phyloP scores from a whole-genome alignment of 2,888 invertebrate genomes.

The Vandiemenella viatica region DNA sequence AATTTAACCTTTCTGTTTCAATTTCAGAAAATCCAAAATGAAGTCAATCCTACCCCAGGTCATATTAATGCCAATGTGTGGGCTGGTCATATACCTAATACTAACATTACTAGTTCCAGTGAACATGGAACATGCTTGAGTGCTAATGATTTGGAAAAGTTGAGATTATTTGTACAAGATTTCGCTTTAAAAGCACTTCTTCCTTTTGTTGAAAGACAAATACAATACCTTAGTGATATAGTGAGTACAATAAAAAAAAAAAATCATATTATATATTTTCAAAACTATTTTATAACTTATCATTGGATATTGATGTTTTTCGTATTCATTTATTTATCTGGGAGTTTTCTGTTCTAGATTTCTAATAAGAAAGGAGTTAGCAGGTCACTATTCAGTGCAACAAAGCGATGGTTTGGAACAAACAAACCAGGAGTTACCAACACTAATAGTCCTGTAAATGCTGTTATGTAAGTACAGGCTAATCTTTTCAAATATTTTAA shows the following conservation, averaged over 20 bases:
- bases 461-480: slow-evolving; percentile 59
- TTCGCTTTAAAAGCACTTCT: slow-evolving; percentile 73
- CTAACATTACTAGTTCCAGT: neutral
- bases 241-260: slow-evolving; percentile 32
- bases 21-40: no score
- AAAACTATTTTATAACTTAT: neutral
- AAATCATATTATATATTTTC: neutral
- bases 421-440: slow-evolving; percentile 62
- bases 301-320: neutral
- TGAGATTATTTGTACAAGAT: slow-evolving; percentile 72
- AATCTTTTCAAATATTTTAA: no score
- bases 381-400: slow-evolving; percentile 81
- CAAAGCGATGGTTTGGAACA: slow-evolving; percentile 89
- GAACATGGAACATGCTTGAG: slow-evolving; percentile 64
- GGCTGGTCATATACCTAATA: slow-evolving; percentile 23
- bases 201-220: slow-evolving; percentile 73
- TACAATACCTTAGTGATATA: slow-evolving; percentile 61
- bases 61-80: slow-evolving; percentile 37
- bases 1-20: no score
- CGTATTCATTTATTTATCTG: slow-evolving; percentile 3
- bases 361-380: slow-evolving; percentile 84
- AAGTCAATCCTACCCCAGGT: slow-evolving; percentile 4
- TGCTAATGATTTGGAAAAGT: slow-evolving; percentile 66
- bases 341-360: slow-evolving; percentile 31
- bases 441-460: slow-evolving; percentile 50